A percentile compares a stretch with the other conserved stretches of the same genome.
These are phyloP conservation scores for Pogonophryne albipinna DNA, from an alignment of 2,797 vertebrate genomes.

Conservation along the genomic window DNA sequence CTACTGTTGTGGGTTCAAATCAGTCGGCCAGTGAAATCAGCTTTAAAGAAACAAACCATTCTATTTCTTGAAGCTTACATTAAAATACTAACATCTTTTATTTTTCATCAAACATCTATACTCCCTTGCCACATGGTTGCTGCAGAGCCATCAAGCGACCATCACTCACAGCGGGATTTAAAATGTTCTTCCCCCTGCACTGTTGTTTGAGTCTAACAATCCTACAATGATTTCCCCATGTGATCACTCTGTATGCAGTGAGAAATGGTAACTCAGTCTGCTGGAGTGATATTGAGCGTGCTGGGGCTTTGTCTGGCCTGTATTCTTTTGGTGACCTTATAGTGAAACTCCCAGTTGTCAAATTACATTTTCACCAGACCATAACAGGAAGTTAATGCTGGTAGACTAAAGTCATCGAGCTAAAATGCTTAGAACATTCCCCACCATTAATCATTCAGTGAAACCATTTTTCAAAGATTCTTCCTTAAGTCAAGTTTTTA, in stretches of 20 bases:
- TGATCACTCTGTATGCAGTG: conserved; percentile 41
- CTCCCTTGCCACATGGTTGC: conserved; percentile 10
- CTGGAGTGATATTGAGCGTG: conserved; percentile 34
- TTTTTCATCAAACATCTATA: conserved; percentile 43
- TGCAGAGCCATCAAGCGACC: conserved; percentile 25
- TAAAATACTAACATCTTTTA: conserved; percentile 52
- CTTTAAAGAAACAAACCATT: conserved; percentile 53
- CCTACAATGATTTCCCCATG: conserved; percentile 46
- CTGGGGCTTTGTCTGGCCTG: conserved; percentile 23
- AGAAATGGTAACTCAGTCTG: conserved; percentile 32
- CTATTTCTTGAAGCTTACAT: conserved; percentile 35
- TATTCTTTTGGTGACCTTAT: conserved; percentile 62
- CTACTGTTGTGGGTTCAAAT: conserved; percentile 54
- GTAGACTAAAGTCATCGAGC: conserved; percentile 29
- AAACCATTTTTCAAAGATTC: conserved; percentile 4
- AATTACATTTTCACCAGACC: conserved; percentile 67
- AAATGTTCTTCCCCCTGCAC: conserved; percentile 15
- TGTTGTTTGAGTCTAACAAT: conserved; percentile 22
- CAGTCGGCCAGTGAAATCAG: conserved; percentile 36
- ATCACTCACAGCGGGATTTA: conserved; percentile 37
- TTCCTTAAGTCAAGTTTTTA: not conserved
- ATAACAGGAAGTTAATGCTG: conserved; percentile 64
- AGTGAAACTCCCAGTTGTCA: conserved; percentile 64
- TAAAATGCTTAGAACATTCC: conserved; percentile 18
- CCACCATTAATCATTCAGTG: conserved; percentile 19